phyloP scores from a whole-genome alignment of 2,888 invertebrate genomes.

The Nephrotoma guestfalica region DNA sequence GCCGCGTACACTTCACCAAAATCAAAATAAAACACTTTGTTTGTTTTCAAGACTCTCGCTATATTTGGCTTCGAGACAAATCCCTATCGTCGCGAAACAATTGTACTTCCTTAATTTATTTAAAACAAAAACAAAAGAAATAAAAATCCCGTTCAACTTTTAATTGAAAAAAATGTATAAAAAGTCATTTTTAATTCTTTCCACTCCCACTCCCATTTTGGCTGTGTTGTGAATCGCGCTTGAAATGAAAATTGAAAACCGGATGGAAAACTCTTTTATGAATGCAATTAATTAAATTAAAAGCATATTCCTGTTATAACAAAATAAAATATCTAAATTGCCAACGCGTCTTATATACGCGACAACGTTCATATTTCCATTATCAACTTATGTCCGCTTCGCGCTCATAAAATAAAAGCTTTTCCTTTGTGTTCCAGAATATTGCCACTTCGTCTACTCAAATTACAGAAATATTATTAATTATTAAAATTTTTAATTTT shows the following conservation, averaged over 20 bases:
- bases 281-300: background rate
- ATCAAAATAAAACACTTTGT: too few relatives aligned
- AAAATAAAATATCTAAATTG: background rate
- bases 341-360: background rate
- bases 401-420: background rate
- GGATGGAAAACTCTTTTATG: background rate
- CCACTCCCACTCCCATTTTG: background rate
- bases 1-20: too few relatives aligned
- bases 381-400: background rate
- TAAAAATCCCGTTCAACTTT: background rate
- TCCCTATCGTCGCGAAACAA: background rate
- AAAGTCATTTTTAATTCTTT: background rate
- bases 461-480: background rate
- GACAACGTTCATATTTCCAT: background rate
- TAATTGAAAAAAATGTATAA: background rate
- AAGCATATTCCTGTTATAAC: background rate
- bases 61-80: background rate
- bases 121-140: background rate
- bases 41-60: background rate
- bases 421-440: background rate
- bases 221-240: too few relatives aligned
- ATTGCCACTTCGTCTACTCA: background rate
- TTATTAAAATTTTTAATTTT: background rate
- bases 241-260: background rate
- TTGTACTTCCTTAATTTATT: background rate